These are phyloP conservation scores for Pangasius mekongensis DNA, from an alignment of 2,797 vertebrate species.

Conservation along the genomic window DNA sequence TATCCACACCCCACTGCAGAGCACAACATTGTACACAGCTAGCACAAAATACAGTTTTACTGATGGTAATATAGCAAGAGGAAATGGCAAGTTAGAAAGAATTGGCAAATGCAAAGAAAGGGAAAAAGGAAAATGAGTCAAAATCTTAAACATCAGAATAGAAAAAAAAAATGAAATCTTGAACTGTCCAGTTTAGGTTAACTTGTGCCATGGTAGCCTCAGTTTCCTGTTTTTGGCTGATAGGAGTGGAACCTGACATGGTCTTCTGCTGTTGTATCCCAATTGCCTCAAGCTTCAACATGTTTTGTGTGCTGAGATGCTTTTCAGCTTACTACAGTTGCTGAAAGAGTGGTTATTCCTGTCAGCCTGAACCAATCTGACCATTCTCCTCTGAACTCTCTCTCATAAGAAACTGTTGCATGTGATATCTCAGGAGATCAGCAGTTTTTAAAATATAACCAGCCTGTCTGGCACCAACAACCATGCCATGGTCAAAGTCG, in stretches of 20 bases:
- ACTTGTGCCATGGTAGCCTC: neutral
- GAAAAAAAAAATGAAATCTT: neutral
- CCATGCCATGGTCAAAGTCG: neutral
- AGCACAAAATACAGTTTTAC: neutral
- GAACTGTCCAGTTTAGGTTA: neutral
- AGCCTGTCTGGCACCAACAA: neutral
- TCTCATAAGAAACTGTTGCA: neutral
- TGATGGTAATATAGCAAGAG: neutral
- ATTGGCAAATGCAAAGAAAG: neutral
- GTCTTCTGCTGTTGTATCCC: neutral
- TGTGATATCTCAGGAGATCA: neutral
- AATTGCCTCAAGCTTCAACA: neutral
- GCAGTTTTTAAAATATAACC: neutral
- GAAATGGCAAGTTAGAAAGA: neutral
- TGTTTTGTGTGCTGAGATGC: neutral
- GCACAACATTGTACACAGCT: neutral
- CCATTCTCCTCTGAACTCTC: neutral
- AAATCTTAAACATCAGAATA: too few relatives aligned
- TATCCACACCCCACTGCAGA: neutral
- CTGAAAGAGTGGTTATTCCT: neutral
- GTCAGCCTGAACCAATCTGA: too few relatives aligned
- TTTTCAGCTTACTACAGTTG: neutral
- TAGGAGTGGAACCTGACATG: neutral
- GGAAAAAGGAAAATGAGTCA: neutral
- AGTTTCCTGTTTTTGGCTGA: neutral